These are phyloP conservation scores for Aphidius ervi DNA, from an alignment of 1,140 invertebrate species.

Conservation along the genomic window DNA sequence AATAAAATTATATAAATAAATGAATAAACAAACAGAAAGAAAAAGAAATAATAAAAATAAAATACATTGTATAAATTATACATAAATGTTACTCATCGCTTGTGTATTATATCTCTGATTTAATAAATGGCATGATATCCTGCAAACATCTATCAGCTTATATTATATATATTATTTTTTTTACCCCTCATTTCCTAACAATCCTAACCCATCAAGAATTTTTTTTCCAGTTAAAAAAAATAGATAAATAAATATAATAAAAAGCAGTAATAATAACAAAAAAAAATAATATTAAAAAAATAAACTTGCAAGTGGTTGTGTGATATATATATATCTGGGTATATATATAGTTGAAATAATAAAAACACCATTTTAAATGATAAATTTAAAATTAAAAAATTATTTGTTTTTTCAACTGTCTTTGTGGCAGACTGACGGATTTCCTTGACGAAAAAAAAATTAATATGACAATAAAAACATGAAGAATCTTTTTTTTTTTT, in stretches of 20 bases:
- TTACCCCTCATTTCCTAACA: no score
- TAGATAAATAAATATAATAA: not conserved
- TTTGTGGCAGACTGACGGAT: conserved; percentile 3
- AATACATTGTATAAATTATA: conserved; percentile 54
- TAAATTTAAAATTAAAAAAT: conserved; percentile 1
- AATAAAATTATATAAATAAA: no score
- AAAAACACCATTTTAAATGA: not conserved
- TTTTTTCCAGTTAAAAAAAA: no score
- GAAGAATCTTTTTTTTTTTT: not conserved
- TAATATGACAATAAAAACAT: no score
- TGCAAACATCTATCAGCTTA: not conserved
- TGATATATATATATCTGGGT: no score
- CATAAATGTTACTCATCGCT: conserved; percentile 53
- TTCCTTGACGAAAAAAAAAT: not conserved
- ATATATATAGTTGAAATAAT: not conserved
- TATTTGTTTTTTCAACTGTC: conserved; percentile 14
- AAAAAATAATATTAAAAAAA: no score
- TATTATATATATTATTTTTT: not conserved
- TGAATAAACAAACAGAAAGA: no score
- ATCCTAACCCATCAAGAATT: no score
- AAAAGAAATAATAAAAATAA: conserved; percentile 25
- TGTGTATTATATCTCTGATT: conserved; percentile 54
- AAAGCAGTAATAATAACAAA: not conserved
- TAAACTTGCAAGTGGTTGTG: no score
- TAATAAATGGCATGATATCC: conserved; percentile 52